Percentiles rank a stretch among this genome's conserved stretches.
phyloP scores from a whole-genome alignment of 2,797 vertebrate genomes.

The Protosalanx chinensis region DNA sequence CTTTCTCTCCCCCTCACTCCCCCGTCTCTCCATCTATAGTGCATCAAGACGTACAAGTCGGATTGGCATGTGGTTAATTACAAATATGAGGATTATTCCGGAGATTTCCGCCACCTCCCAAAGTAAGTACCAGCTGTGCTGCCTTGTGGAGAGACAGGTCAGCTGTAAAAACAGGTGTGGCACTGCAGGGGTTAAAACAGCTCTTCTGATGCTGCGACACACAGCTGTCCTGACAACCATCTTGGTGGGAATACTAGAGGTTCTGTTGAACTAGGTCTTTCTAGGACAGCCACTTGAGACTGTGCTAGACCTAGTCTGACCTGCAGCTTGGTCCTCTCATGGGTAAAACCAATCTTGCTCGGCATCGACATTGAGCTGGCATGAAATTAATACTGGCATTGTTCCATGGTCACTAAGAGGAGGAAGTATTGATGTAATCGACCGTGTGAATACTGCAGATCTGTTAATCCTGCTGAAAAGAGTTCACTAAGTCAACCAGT shows the following conservation, averaged over 20 bases:
- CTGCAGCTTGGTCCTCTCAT: not conserved
- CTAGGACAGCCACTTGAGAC: not conserved
- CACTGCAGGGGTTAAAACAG: not conserved
- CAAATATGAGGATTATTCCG: constrained; percentile 95
- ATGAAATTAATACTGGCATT: not conserved
- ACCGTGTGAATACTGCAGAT: not conserved
- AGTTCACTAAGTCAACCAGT: too few species aligned
- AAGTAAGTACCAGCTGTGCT: constrained; percentile 75
- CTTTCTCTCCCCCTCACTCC: constrained; percentile 28
- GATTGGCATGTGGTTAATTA: constrained; percentile 97
- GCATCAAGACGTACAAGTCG: constrained; percentile 96
- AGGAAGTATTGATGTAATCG: not conserved
- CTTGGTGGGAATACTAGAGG: too few species aligned
- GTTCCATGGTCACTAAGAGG: not conserved
- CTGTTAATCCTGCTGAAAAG: not conserved
- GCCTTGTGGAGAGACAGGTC: too few species aligned
- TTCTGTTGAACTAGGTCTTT: not conserved
- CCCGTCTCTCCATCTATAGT: constrained; percentile 70
- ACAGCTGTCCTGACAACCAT: constrained; percentile 7
- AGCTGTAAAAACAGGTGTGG: constrained; percentile 16
- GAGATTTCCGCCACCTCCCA: constrained; percentile 94
- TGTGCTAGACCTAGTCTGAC: not conserved
- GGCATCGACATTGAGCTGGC: too few species aligned
- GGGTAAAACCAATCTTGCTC: not conserved
- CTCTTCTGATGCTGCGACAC: not conserved